A percentile compares a stretch with the other conserved stretches of the same genome.
Evolutionary conservation across 2,113 vertebrate genomes (phyloP).

Genomic region (Cariama cristata): DNA sequence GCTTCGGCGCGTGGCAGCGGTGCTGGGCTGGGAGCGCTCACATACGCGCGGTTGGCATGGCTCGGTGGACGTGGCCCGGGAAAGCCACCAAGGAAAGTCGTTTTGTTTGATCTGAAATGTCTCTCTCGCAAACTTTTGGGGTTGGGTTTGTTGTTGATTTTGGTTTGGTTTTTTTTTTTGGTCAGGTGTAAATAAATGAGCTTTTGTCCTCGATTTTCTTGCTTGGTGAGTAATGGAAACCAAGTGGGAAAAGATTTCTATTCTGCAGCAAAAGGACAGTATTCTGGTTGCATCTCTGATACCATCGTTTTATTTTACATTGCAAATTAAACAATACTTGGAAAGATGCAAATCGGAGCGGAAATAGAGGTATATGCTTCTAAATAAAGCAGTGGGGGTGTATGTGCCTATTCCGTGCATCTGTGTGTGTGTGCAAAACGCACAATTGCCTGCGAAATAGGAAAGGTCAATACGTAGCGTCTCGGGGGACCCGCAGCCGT

Average conservation of each 20-base stretch:
- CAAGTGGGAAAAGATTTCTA: not conserved
- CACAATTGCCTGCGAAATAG: not conserved
- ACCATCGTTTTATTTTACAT: constrained; percentile 15
- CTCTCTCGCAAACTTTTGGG: not conserved
- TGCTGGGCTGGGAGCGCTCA: not conserved
- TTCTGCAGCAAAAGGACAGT: not conserved
- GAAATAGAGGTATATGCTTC: not conserved
- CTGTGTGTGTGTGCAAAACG: not conserved
- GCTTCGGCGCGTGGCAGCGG: rapidly evolving
- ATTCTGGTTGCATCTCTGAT: not conserved
- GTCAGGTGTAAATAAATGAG: not conserved
- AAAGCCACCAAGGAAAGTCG: not conserved
- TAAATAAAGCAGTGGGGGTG: not conserved
- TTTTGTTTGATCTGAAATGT: not conserved
- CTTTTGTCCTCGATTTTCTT: not conserved
- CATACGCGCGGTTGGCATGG: not conserved
- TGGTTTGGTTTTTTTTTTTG: not conserved
- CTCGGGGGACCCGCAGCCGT: rapidly evolving
- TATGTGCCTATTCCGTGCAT: not conserved
- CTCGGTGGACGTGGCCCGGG: not conserved
- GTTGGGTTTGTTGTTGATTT: too few relatives aligned
- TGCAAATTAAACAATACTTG: constrained; percentile 46
- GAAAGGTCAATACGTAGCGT: not conserved
- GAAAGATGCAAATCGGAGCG: constrained; percentile 46
- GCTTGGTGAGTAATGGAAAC: not conserved